Percentiles rank a stretch among this genome's conserved stretches.
Evolutionary conservation across 2,888 invertebrate species (phyloP).

Genomic region (Pseudococcus jackbeardsleyi): DNA sequence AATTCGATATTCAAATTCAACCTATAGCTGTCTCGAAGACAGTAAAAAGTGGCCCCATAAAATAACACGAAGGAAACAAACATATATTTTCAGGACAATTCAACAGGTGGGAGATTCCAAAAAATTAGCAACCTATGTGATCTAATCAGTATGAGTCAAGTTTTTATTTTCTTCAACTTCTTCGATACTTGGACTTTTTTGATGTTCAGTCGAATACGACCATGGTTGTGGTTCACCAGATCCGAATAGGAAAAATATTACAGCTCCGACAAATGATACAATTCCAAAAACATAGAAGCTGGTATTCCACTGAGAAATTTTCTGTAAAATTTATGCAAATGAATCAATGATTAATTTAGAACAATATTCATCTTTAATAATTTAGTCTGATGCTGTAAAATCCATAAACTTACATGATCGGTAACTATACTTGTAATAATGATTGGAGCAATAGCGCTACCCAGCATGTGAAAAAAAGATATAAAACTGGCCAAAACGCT

Average conservation of each 20-base stretch:
- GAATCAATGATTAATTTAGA: too few species aligned
- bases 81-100: too few species aligned
- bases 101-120: too few species aligned
- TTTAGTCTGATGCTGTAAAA: too few species aligned
- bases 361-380: too few species aligned
- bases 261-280: background rate
- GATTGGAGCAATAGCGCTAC: background rate
- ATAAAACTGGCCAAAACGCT: background rate
- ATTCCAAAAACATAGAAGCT: background rate
- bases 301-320: background rate
- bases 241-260: background rate
- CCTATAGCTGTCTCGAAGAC: too few species aligned
- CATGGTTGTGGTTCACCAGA: background rate
- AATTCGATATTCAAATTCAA: too few species aligned
- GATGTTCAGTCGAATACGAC: background rate
- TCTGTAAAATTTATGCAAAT: too few species aligned
- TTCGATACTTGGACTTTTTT: background rate
- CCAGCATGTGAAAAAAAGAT: background rate
- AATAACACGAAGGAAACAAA: too few species aligned
- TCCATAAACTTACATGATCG: background rate
- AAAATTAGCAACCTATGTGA: too few species aligned
- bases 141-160: background rate
- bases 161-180: background rate
- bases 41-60: too few species aligned
- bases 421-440: background rate